Base-by-base conservation (phyloP, 2,888 invertebrate species). In the Formica aserva region DNA sequence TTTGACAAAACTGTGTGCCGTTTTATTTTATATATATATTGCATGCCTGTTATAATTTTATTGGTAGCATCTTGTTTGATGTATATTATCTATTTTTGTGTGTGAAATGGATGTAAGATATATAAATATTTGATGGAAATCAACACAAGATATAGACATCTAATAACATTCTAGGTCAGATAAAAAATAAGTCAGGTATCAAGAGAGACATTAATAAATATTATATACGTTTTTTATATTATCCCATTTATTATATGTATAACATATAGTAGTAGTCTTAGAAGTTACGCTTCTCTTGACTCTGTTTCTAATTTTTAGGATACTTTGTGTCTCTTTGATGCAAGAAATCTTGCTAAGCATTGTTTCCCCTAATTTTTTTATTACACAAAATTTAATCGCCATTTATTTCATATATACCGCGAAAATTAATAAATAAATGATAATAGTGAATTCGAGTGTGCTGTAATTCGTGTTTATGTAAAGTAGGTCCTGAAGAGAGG, bases 41-140 rank as follows among this genome's bases (percentile, higher is more conserved):
- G 69, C 75, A 81, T 66, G 29, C 1, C 1, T 81, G 52, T 66
- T 74, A 9, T 55, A 45, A 38, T 35, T n/a, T 78, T 45, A 45
- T 48, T 71, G 2, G 15, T 32, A 11, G 11, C 13, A 22, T 76
- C 9, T 65, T n/a, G 32, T 13, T 9, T 35, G 26, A 60, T 66
- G 62, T 22, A 0, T 35, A 18, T 41, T 55, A 62, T 32, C 0
- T 13, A 32, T 57, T 55, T 74, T 22, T 41, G 4, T 6, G 11
- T 41, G 8, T 9, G 38, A 76, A 65, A 41, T 29, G 13, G n/a
- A 63, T 32, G 48, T 69, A 32, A 29, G 57, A 38, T 57, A 11
- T 38, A 60, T 62, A 41, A 6, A 74, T 41, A 32, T 45, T 26
- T 60, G 11, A 72, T 5, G 18, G 13, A 38, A 8, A 62, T 74